phyloP scores from a whole-genome alignment of 2,797 vertebrate genomes.

The Malacoctenus gilli region DNA sequence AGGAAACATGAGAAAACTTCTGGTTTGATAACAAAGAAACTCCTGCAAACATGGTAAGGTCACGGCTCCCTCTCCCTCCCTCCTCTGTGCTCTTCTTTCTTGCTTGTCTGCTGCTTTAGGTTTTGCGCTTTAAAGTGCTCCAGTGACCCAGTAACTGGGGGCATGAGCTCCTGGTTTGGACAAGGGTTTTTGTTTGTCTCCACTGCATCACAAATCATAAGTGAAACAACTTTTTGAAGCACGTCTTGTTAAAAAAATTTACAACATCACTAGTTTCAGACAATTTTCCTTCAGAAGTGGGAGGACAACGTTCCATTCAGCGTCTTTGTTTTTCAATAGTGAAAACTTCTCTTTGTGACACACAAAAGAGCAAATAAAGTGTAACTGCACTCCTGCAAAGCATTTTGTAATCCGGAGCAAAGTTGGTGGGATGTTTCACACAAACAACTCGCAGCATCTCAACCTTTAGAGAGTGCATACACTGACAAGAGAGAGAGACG shows the following conservation, averaged over 20 bases:
- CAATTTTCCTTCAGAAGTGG: not conserved
- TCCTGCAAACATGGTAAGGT: conserved; percentile 80
- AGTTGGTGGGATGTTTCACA: conserved; percentile 57
- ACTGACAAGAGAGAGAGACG: conserved; percentile 40
- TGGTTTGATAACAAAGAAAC: conserved; percentile 53
- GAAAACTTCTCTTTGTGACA: conserved; percentile 16
- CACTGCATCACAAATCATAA: conserved; percentile 30
- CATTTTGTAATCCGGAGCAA: conserved; percentile 45
- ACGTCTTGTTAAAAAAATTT: too few relatives aligned
- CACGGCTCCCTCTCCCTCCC: conserved; percentile 25
- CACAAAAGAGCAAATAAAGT: conserved; percentile 18
- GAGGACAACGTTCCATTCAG: conserved; percentile 3
- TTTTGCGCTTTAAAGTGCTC: conserved; percentile 32
- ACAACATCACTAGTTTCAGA: too few relatives aligned
- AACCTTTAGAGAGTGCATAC: conserved; percentile 33
- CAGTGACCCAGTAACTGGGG: conserved; percentile 65
- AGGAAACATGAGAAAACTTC: conserved; percentile 62
- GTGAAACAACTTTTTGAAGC: conserved; percentile 19
- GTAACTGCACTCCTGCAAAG: conserved; percentile 23
- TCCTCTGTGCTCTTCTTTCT: conserved; percentile 2
- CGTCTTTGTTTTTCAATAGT: too few relatives aligned
- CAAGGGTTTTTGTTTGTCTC: conserved; percentile 43
- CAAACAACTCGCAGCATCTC: conserved; percentile 53
- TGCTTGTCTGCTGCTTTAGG: conserved; percentile 14
- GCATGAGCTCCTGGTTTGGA: conserved; percentile 24